A percentile compares a stretch with the other conserved stretches of the same genome.
Conservation (phyloP, 2,113 vertebrate species). For the Amazona guildingii region DNA sequence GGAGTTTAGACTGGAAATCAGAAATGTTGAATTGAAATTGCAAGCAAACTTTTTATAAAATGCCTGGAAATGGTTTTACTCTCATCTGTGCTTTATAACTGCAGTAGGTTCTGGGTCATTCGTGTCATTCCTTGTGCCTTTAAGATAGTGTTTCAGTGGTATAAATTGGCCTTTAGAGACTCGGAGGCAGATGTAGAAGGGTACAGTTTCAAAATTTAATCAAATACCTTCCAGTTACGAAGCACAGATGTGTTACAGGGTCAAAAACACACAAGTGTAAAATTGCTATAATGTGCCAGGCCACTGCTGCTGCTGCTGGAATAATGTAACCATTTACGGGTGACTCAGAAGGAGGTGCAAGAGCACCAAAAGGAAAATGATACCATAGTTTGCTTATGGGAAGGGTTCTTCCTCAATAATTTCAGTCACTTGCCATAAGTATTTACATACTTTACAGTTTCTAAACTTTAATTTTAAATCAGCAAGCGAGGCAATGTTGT, state of each 20-base stretch:
- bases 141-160: constrained; percentile 20
- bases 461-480: background rate
- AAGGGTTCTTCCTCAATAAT: background rate
- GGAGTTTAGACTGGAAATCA: background rate
- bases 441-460: background rate
- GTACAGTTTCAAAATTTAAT: constrained; percentile 53
- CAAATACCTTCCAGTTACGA: constrained; percentile 4
- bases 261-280: constrained; percentile 33
- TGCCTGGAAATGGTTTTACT: background rate
- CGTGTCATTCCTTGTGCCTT: background rate
- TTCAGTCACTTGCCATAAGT: background rate
- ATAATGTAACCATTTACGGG: constrained; percentile 40
- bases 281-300: background rate
- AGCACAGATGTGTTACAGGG: constrained; percentile 39
- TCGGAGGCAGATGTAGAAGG: constrained; percentile 22
- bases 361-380: background rate
- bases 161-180: constrained; percentile 35
- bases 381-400: background rate
- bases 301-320: background rate
- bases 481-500: background rate
- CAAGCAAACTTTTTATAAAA: background rate
- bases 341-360: background rate
- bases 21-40: background rate
- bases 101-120: background rate
- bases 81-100: background rate